Conservation (phyloP, 2,113 vertebrate genomes). For the Arothron firmamentum region DNA sequence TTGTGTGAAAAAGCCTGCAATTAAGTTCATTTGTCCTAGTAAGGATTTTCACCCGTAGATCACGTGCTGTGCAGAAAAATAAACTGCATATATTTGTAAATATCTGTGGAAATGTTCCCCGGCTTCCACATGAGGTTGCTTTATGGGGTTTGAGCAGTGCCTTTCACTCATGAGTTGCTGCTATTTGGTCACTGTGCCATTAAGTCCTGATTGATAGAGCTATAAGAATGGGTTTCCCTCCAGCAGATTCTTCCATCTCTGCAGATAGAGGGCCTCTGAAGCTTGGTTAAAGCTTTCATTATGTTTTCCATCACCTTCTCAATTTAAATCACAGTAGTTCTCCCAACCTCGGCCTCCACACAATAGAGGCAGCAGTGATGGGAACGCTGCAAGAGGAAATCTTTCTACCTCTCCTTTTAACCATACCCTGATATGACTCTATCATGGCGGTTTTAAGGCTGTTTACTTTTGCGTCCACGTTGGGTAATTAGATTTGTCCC, state of each 20-base stretch:
- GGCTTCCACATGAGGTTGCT: neutral
- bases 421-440: neutral
- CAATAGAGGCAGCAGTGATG: neutral
- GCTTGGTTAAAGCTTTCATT: conserved; percentile 3
- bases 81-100: neutral
- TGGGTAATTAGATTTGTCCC: neutral
- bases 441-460: neutral
- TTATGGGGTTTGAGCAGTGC: conserved; percentile 5
- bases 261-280: neutral
- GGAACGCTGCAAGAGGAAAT: neutral
- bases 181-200: conserved; percentile 2
- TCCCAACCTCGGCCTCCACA: neutral
- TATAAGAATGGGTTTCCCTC: conserved; percentile 2
- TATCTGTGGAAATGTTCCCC: neutral
- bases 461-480: neutral
- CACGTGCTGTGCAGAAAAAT: neutral
- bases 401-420: neutral
- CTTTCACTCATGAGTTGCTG: neutral
- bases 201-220: conserved; percentile 10
- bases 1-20: neutral
- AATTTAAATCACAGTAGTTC: neutral
- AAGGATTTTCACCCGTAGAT: neutral
- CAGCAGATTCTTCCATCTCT: neutral
- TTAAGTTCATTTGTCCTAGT: neutral
- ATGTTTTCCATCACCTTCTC: conserved; percentile 10